Evolutionary conservation across 1,140 invertebrate genomes (phyloP).

Genomic region (Danaus melanippus): DNA sequence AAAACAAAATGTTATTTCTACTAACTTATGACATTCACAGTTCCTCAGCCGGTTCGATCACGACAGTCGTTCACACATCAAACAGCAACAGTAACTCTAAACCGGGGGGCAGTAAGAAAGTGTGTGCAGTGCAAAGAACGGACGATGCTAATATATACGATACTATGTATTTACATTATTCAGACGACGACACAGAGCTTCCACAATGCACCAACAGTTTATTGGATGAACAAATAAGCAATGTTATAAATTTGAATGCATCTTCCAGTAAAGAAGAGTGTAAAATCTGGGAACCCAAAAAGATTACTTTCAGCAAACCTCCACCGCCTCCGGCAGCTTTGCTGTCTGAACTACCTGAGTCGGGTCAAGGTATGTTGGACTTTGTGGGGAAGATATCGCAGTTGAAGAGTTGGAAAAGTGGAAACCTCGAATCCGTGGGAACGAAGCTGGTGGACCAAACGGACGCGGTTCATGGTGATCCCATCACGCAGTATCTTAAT

Average conservation of each 20-base stretch:
- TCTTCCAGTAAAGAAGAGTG: slow-evolving; percentile 65
- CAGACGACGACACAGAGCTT: slow-evolving; percentile 66
- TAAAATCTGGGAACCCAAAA: slow-evolving; percentile 59
- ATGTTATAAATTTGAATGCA: slow-evolving; percentile 64
- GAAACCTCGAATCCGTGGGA: slow-evolving; percentile 48
- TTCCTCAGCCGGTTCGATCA: slow-evolving; percentile 56
- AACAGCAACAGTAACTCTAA: slow-evolving; percentile 62
- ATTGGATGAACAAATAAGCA: slow-evolving; percentile 65
- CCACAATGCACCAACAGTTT: slow-evolving; percentile 58
- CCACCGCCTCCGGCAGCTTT: slow-evolving; percentile 48
- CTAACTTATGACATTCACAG: slow-evolving; percentile 67
- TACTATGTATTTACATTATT: slow-evolving; percentile 67
- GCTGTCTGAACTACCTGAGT: slow-evolving; percentile 49
- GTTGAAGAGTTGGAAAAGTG: slow-evolving; percentile 59
- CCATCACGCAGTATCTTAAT: slow-evolving; percentile 57
- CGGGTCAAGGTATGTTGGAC: slow-evolving; percentile 46
- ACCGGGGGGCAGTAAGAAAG: slow-evolving; percentile 67
- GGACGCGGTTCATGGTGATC: slow-evolving; percentile 45
- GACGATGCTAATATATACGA: slow-evolving; percentile 65
- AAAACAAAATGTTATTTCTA: slow-evolving; percentile 63
- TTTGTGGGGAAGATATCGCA: slow-evolving; percentile 58
- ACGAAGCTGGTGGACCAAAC: slow-evolving; percentile 59
- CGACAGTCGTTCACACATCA: slow-evolving; percentile 57
- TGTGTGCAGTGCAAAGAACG: slow-evolving; percentile 45
- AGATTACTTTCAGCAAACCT: slow-evolving; percentile 52